Percentiles rank a stretch among this genome's conserved stretches.
These are phyloP conservation scores for Paratilapia polleni DNA, from an alignment of 2,113 vertebrate genomes.

Conservation along the genomic window DNA sequence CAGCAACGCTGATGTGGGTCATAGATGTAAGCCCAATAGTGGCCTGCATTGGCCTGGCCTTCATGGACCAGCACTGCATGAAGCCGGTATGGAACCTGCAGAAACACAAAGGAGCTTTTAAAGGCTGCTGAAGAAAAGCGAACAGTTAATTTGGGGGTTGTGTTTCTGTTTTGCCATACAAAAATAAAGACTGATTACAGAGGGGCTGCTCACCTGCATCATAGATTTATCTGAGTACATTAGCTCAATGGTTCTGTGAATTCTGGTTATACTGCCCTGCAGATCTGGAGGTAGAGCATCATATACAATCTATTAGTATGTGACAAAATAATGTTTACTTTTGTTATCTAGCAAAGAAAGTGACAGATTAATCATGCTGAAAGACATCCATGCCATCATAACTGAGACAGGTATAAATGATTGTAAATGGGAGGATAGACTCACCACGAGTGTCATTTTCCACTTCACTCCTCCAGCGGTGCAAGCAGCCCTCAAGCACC, in stretches of 20 bases:
- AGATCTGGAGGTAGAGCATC: conserved; percentile 82
- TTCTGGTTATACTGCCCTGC: conserved; percentile 95
- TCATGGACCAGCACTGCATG: conserved; percentile 98
- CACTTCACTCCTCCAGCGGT: conserved; percentile 98
- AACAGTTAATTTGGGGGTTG: background rate
- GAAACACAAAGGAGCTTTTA: background rate
- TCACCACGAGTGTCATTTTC: conserved; percentile 95
- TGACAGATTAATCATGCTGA: background rate
- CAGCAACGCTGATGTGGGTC: conserved; percentile 91
- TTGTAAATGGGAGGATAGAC: background rate
- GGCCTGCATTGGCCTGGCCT: conserved; percentile 96
- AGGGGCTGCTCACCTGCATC: conserved; percentile 87
- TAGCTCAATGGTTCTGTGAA: conserved; percentile 95
- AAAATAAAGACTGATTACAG: background rate
- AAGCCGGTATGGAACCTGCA: conserved; percentile 94
- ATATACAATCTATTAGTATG: background rate
- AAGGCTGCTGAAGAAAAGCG: background rate
- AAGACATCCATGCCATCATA: background rate
- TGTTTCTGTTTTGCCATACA: background rate
- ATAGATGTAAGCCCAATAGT: conserved; percentile 99
- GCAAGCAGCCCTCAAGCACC: conserved; percentile 93
- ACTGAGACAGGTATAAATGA: background rate
- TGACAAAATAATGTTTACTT: background rate
- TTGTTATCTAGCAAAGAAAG: background rate
- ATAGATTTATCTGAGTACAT: conserved; percentile 99